A percentile compares a stretch with the other conserved stretches of the same genome.
These are phyloP conservation scores for Euzophera pinguis DNA, from an alignment of 2,888 invertebrate genomes.

Conservation along the genomic window DNA sequence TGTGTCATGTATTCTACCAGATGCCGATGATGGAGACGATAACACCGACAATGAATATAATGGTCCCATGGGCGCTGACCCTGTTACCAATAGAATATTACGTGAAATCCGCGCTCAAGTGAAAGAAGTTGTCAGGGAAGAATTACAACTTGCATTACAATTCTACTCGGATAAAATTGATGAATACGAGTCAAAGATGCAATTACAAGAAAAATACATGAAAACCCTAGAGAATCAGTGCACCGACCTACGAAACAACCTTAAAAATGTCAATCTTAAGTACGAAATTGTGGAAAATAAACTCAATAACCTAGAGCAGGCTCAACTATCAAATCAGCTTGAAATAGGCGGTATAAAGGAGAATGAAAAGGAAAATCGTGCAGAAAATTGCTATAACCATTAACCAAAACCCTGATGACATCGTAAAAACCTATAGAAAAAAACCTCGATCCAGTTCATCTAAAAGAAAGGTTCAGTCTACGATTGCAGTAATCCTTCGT, in stretches of 20 bases:
- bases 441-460: too few relatives aligned
- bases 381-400: background rate
- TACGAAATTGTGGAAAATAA: too few relatives aligned
- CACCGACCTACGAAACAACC: too few relatives aligned
- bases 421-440: constrained; percentile 1
- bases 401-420: too few relatives aligned
- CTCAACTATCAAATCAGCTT: too few relatives aligned
- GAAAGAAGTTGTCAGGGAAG: constrained; percentile 10
- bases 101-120: constrained; percentile 15
- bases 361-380: background rate
- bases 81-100: constrained; percentile 4
- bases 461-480: too few relatives aligned
- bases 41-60: constrained; percentile 7
- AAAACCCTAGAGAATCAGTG: too few relatives aligned
- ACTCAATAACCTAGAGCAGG: too few relatives aligned
- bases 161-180: constrained; percentile 21
- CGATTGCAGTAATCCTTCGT: too few relatives aligned
- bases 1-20: constrained; percentile 21
- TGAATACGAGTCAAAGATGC: too few relatives aligned
- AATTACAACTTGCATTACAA: constrained; percentile 18
- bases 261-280: too few relatives aligned
- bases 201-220: too few relatives aligned
- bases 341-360: constrained; percentile 14
- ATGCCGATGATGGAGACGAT: constrained; percentile 22
- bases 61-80: constrained; percentile 19